Conservation (phyloP, 2,888 invertebrate species). For the Coelopa pilipes region DNA sequence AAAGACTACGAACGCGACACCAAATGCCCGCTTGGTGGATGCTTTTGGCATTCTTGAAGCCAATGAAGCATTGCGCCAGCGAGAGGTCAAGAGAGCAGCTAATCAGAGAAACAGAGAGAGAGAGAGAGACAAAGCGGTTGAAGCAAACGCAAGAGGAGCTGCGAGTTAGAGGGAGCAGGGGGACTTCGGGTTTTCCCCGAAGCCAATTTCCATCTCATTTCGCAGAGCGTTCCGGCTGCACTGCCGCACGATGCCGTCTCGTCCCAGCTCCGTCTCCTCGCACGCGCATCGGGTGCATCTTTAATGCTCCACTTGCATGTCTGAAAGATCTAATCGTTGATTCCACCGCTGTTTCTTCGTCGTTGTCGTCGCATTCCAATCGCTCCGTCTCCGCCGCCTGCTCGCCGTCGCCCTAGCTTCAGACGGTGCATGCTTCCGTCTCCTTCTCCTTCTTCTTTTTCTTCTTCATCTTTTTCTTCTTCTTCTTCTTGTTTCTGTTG, state of each 20-base stretch:
- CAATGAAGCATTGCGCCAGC: no score
- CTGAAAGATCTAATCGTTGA: conserved; percentile 28
- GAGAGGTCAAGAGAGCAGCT: no score
- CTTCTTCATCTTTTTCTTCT: not conserved
- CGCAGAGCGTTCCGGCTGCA: not conserved
- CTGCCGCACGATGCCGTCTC: not conserved
- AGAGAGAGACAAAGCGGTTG: no score
- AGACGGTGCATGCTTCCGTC: not conserved
- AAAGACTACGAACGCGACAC: no score
- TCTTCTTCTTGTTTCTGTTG: conserved; percentile 7
- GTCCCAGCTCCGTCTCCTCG: not conserved
- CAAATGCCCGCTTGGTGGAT: no score
- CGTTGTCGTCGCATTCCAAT: not conserved
- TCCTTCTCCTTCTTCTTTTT: not conserved
- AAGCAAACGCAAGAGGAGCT: no score
- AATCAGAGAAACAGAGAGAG: no score
- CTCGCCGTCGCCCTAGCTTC: not conserved
- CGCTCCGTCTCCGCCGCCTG: no score
- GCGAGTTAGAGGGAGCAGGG: no score
- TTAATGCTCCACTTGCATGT: conserved; percentile 23
- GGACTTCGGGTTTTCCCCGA: not conserved
- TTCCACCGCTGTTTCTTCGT: conserved; percentile 4
- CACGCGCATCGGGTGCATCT: conserved; percentile 6
- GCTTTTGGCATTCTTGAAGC: no score
- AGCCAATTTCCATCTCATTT: not conserved